Evolutionary conservation across 2,113 vertebrate genomes (phyloP).

Genomic region (Malaclemys terrapin): DNA sequence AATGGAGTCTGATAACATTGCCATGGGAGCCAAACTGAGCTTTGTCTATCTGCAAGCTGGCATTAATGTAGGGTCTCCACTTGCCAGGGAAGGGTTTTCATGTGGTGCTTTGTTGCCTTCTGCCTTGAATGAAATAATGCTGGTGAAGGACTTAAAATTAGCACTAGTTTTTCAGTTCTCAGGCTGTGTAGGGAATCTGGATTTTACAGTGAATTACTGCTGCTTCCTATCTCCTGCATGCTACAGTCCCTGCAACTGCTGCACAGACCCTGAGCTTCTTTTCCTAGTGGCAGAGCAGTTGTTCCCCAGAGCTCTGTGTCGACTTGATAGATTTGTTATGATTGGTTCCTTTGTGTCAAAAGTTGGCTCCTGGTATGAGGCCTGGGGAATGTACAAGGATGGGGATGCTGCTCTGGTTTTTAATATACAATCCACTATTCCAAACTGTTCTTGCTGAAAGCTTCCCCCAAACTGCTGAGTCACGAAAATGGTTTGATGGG

Average conservation of each 20-base stretch:
- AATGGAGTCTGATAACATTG: not conserved
- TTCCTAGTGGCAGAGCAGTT: not conserved
- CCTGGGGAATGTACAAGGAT: not conserved
- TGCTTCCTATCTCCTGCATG: not conserved
- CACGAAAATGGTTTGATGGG: slow-evolving; percentile 50
- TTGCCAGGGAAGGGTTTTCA: not conserved
- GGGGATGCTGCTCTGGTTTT: slow-evolving; percentile 39
- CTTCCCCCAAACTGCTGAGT: slow-evolving; percentile 56
- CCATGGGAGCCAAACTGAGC: no score
- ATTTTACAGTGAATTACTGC: not conserved
- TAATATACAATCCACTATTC: slow-evolving; percentile 44
- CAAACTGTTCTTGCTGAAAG: slow-evolving; percentile 48
- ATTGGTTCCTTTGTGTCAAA: slow-evolving; percentile 14
- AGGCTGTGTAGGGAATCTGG: not conserved
- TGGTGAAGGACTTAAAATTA: accelerated
- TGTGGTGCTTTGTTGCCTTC: accelerated
- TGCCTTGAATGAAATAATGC: accelerated
- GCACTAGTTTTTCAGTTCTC: not conserved
- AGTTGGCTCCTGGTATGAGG: slow-evolving; percentile 1
- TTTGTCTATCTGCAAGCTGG: accelerated
- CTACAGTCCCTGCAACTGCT: not conserved
- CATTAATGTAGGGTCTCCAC: accelerated
- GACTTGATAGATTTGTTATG: slow-evolving; percentile 19
- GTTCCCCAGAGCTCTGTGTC: accelerated
- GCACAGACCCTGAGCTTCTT: not conserved